A percentile compares a stretch with the other conserved stretches of the same genome.
Evolutionary conservation across 2,888 invertebrate species (phyloP).

Genomic region (Agrotis segetum): DNA sequence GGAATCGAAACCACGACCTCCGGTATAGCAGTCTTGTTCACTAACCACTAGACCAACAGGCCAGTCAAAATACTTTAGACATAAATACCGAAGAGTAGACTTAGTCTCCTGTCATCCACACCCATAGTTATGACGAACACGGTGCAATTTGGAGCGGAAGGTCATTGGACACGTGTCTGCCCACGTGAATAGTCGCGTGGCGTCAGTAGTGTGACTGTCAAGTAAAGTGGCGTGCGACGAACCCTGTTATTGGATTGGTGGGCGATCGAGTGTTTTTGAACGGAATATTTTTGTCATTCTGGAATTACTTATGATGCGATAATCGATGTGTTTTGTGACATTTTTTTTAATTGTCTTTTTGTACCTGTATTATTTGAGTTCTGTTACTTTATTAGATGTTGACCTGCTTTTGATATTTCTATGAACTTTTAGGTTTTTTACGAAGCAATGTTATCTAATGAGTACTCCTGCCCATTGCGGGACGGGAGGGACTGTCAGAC

Average conservation of each 20-base stretch:
- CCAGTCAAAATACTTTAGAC: no score
- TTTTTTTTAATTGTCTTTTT: background rate
- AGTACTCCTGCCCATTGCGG: no score
- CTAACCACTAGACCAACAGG: no score
- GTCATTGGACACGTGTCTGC: conserved; percentile 35
- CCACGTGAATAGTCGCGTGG: conserved; percentile 36
- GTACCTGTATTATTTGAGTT: background rate
- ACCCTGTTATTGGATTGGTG: conserved; percentile 48
- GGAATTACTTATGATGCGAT: background rate
- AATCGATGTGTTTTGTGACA: background rate
- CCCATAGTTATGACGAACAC: conserved; percentile 22
- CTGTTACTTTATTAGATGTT: background rate
- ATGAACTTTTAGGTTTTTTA: no score
- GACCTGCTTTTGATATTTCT: no score
- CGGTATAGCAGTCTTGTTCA: no score
- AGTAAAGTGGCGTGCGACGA: conserved; percentile 36
- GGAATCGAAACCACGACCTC: no score
- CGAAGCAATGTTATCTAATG: no score
- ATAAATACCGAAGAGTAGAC: background rate
- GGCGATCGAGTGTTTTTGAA: conserved; percentile 23
- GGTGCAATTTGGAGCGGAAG: conserved; percentile 45
- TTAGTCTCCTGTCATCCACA: conserved; percentile 12
- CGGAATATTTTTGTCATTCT: background rate
- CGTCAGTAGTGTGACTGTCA: conserved; percentile 29
- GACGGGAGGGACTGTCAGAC: no score